Evolutionary conservation across 2,113 vertebrate genomes (phyloP).

Genomic region (Piprites chloris): DNA sequence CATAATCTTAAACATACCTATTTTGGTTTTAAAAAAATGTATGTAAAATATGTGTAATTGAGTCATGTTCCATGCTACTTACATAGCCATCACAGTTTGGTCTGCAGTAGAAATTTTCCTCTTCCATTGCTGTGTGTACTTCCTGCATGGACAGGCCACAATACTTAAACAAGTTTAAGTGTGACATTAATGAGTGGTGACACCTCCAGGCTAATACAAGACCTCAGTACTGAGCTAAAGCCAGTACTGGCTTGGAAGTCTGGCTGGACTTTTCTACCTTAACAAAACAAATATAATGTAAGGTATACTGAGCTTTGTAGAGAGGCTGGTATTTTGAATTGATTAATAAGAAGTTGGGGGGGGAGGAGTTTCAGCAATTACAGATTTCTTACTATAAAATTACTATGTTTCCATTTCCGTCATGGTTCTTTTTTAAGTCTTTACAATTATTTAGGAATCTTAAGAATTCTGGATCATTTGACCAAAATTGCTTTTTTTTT

Average conservation of each 20-base stretch:
- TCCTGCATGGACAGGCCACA: not conserved
- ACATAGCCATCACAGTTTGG: rapidly evolving
- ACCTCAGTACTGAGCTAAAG: not conserved
- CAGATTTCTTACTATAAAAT: not conserved
- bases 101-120: not conserved
- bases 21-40: not conserved
- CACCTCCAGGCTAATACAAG: not conserved
- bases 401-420: not conserved
- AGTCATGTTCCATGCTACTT: rapidly evolving
- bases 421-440: not conserved
- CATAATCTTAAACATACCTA: not conserved
- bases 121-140: rapidly evolving
- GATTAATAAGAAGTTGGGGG: rapidly evolving
- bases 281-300: not conserved
- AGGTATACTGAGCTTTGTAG: not conserved
- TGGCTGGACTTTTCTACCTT: not conserved
- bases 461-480: not conserved
- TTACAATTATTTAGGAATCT: not conserved
- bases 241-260: not conserved
- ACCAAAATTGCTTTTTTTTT: not conserved
- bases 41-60: rapidly evolving
- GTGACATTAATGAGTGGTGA: not conserved
- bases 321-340: not conserved
- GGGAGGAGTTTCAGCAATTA: not conserved
- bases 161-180: not conserved